Evolutionary conservation across 2,888 invertebrate genomes (phyloP), one percentile per base, ranked within the genome.

Genomic region (Meteorus colon): DNA sequence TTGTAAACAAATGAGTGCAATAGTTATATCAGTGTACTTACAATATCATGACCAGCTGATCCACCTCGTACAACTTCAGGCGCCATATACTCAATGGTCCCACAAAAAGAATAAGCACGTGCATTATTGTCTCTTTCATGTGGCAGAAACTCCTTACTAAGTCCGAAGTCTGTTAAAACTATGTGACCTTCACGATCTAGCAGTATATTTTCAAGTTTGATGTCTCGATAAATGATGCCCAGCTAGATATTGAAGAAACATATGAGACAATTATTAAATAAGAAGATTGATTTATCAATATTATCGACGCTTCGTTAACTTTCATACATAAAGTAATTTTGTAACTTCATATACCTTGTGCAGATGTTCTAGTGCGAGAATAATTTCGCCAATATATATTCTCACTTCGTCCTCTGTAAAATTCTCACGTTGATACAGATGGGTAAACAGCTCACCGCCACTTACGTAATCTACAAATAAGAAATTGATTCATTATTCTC

Each of bases 21-120:
- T 12, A 12, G 12, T 41, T 41, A 41, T 19, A 60, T 45, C 41
- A 45, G 45, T 41, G 79, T 88, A 95, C 96, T 96, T 90, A 97
- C 96, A 90, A 97, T 96, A 93, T 98, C 97, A 90, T 98, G 98
- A 29, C 98, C 98, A 82, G 94, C 93, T 74, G 94, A 94, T 78
- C 97, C 96, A 74, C 97, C 96, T 85, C 95, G 91, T 51, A 94
- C 92, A 45, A 94, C 92, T 88, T 94, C 96, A 0, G 97, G 98
- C 27, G 98, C 98, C 98, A 99, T 99, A 90, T 99, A 99, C 89
- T 99, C 98, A 84, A 98, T 96, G 80, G 98, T 99, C 24, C 99
- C 99, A 90, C 99, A 99, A 91, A 98, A 99, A 79, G 98, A 98
- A 91, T 98, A 98, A 0, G 99, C 96, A 79, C 98, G 91, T 87